Evolutionary conservation across 2,797 vertebrate species (phyloP).

Genomic region (Microctenopoma stevenorrisi): DNA sequence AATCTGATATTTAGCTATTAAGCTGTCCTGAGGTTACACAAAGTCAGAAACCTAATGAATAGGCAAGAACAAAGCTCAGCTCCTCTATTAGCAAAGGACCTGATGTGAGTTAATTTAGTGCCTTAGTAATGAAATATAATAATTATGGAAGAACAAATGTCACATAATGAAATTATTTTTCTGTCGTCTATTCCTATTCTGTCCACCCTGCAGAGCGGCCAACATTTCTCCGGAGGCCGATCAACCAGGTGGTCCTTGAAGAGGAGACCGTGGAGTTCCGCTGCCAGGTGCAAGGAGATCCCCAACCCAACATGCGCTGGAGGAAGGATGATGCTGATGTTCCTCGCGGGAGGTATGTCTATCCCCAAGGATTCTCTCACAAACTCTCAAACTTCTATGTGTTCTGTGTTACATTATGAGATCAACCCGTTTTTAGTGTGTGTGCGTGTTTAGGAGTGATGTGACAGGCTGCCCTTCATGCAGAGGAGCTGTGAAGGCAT

Average conservation of each 20-base stretch:
- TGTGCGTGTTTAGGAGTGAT: constrained; percentile 12
- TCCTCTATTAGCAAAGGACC: constrained; percentile 6
- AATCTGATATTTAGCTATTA: constrained; percentile 25
- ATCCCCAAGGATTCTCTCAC: constrained; percentile 13
- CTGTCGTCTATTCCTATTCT: neutral
- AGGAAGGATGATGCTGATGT: constrained; percentile 96
- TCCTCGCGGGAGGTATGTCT: constrained; percentile 91
- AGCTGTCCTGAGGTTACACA: constrained; percentile 23
- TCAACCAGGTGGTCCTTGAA: constrained; percentile 98
- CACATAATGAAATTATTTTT: neutral
- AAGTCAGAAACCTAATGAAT: neutral
- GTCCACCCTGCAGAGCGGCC: constrained; percentile 88
- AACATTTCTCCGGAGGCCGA: constrained; percentile 93
- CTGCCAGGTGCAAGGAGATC: constrained; percentile 97
- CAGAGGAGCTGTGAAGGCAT: constrained; percentile 23
- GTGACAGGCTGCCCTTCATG: constrained; percentile 48
- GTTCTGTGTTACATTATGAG: constrained; percentile 1
- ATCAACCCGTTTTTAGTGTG: neutral
- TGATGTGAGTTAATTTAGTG: constrained; percentile 14
- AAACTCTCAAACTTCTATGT: constrained; percentile 4
- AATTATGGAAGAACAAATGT: neutral
- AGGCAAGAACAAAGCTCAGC: neutral
- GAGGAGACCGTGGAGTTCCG: constrained; percentile 96
- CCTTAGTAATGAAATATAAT: neutral
- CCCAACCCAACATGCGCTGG: constrained; percentile 94